Conservation (phyloP, 2,797 vertebrate genomes). For the Phalanger gymnotis region DNA sequence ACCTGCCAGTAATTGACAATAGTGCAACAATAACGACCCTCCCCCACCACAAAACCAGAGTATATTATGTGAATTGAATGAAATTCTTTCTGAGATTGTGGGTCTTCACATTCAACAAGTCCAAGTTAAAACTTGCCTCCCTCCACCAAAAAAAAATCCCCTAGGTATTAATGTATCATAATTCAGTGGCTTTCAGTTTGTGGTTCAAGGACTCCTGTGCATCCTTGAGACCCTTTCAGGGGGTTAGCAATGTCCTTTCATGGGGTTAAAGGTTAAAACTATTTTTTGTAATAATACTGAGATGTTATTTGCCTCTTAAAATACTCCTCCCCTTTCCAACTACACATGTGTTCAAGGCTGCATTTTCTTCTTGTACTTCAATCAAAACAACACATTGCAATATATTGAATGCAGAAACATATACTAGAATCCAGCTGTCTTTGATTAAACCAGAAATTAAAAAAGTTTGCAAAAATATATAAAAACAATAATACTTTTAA, state of each 20-base stretch:
- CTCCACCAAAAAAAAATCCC: neutral
- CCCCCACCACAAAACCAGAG: neutral
- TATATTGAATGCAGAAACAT: neutral
- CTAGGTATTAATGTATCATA: neutral
- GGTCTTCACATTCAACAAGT: neutral
- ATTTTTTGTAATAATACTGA: neutral
- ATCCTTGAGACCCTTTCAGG: neutral
- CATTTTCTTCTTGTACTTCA: neutral
- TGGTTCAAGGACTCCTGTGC: neutral
- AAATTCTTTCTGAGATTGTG: neutral
- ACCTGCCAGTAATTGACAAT: neutral
- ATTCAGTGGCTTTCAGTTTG: neutral
- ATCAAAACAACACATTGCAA: neutral
- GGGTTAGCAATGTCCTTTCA: neutral
- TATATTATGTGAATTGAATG: neutral
- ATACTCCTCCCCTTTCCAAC: neutral
- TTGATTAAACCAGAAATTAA: neutral
- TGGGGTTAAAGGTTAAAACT: neutral
- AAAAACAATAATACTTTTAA: neutral
- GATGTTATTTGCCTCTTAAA: neutral
- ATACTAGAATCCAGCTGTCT: neutral
- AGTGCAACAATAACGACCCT: neutral
- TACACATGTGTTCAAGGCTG: neutral
- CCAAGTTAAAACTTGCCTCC: neutral
- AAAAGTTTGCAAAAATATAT: neutral